These are phyloP conservation scores for Napeogenes inachia DNA, from an alignment of 2,888 invertebrate species.

Conservation along the genomic window DNA sequence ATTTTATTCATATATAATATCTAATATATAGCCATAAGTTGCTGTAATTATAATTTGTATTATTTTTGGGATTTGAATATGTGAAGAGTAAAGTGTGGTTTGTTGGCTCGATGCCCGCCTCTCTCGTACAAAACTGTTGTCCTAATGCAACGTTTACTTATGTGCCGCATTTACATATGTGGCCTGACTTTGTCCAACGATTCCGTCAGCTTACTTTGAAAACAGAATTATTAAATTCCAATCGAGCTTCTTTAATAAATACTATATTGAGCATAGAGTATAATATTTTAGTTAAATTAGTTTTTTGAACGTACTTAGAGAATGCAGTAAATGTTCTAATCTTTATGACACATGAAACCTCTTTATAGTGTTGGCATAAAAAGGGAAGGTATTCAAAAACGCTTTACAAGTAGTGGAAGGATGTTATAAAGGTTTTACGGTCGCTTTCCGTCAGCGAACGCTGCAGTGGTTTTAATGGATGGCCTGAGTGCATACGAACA, in stretches of 20 bases:
- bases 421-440: conserved; percentile 77
- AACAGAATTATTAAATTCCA: conserved; percentile 10
- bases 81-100: conserved; percentile 41
- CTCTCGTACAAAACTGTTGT: conserved; percentile 42
- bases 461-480: conserved; percentile 74
- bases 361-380: conserved; percentile 64
- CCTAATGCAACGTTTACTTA: conserved; percentile 43
- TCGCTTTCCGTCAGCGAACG: conserved; percentile 68
- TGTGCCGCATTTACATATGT: conserved; percentile 28
- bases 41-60: conserved; percentile 17
- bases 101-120: conserved; percentile 48
- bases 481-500: conserved; percentile 75
- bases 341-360: conserved; percentile 31
- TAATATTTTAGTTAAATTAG: conserved; percentile 1
- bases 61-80: conserved; percentile 30
- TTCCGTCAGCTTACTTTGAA: not conserved
- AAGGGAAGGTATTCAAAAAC: conserved; percentile 65
- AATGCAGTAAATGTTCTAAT: conserved; percentile 27
- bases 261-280: not conserved
- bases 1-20: not conserved
- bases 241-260: not conserved
- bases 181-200: conserved; percentile 12
- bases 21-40: not conserved
- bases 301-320: conserved; percentile 16
- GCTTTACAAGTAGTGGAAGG: conserved; percentile 76